Evolutionary conservation across 1,140 invertebrate species (phyloP), one percentile per base, ranked within the genome.

Genomic region (Caenorhabditis briggsae): DNA sequence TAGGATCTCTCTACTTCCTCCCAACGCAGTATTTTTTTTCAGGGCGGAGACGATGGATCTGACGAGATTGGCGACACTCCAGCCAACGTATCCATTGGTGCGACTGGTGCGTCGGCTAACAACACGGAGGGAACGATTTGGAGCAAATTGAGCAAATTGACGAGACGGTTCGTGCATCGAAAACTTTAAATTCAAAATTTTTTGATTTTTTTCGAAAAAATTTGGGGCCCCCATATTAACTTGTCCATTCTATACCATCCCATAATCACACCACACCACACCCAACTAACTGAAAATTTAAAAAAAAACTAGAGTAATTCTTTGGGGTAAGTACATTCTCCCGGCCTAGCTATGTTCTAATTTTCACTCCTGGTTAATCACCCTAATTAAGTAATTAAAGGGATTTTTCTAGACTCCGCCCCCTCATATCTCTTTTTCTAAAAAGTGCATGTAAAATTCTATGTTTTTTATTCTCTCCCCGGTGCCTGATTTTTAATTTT

Each of bases 71-170:
- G 87, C 41, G 91, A 90, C 43, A 58, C 86, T 23, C 90, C 90
- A 65, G 43, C 7, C 3, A 82, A 87, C 8, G 70, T 78, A 50
- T 78, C 58, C 14, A 83, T 88, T 46, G 46, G 86, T 16, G 87
- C 85, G 0, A 70, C 59, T 14, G 85, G 64, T 20, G 56, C 82
- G n/a, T 58, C 65, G 58, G 86, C 20, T 12, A 41, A 16, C 20
- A 61, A 74, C 25, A 5, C 56, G 12, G 87, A 90, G 1, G 90
- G 89, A 50, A 90, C 88, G 14, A 92, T 92, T 78, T 87, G 92
- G 43, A 91, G 91, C 23, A 92, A 92, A 84, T 70, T 92, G 84
- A 90, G 18, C 74, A 87, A 92, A 84, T 86, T 92, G 46, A 92
- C 90, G n/a, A 89, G 92, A 74, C 88, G 91, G 90, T 92, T 86